A percentile compares a stretch with the other conserved stretches of the same genome.
Conservation (phyloP, 2,113 vertebrate species). For the Hemibates koningsi region DNA sequence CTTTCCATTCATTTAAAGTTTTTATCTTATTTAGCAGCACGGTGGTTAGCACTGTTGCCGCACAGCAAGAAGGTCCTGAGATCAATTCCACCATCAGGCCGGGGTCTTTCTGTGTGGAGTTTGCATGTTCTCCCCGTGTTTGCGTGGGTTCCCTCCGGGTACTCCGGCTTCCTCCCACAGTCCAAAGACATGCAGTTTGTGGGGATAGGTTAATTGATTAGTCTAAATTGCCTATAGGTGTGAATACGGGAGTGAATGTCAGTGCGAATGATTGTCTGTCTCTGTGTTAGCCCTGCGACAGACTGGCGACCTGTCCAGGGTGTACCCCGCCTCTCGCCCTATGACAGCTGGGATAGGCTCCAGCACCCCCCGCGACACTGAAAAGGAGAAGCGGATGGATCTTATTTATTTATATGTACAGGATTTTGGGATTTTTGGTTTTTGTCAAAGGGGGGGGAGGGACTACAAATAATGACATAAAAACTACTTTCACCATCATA, state of each 20-base stretch:
- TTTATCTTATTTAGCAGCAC: neutral
- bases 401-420: neutral
- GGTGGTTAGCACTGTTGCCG: neutral
- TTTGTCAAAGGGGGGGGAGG: neutral
- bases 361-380: rapidly evolving
- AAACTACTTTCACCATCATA: neutral
- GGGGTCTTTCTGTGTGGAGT: neutral
- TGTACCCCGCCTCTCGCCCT: neutral
- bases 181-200: neutral
- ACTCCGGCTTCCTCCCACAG: neutral
- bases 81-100: neutral
- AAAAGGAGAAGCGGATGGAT: neutral
- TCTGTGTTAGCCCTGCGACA: neutral
- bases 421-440: neutral
- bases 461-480: neutral
- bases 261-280: rapidly evolving
- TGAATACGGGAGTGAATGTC: neutral
- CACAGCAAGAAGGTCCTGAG: neutral
- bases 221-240: neutral
- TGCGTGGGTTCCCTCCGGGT: neutral
- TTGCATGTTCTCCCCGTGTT: neutral
- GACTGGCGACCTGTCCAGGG: neutral
- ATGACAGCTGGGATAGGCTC: neutral
- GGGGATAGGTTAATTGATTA: neutral
- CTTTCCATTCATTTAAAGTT: neutral